Evolutionary conservation across 2,113 vertebrate genomes (phyloP), one percentile per base, ranked within the genome.

Genomic region (Mus pahari): DNA sequence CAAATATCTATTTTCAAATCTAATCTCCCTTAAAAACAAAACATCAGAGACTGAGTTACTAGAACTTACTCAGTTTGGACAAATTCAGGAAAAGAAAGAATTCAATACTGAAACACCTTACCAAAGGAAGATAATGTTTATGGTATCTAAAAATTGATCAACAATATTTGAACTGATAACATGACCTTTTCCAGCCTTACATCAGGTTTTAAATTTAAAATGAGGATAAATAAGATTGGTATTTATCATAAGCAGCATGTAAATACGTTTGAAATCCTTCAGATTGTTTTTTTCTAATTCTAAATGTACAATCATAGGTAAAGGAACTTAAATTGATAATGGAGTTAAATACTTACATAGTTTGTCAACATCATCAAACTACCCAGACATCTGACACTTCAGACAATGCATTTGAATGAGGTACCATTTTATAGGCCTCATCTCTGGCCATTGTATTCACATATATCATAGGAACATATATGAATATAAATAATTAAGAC

Each of bases 1-100:
- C 1, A 22, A 94, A 73, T 20, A 90, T 96, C 26, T 95, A 77
- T 82, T 45, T 93, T 95, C 84, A 90, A 94, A 96, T 45, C 92
- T 74, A 74, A 95, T 90, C 17, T 81, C 39, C 28, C 33, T 55
- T 94, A 93, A 77, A 96, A 95, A 87, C 33, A 89, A 96, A 96
- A 64, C 83, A 86, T 95, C 86, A 70, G 36, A 81, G 36, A 31
- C 42, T 50, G 93, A 91, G 28, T 79, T 84, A 92, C 13, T 75
- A 62, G 36, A 13, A 73, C 7, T 82, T 91, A 93, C 7, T 95
- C 66, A 87, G 89, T 4, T 42, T 88, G 6, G 22, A 12, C 31
- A 92, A 90, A 95, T 90, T 22, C 7, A 74, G 48, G 33, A 84
- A 87, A 84, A 75, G 42, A 89, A 64, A 91, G 42, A 92, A 95